phyloP scores from a whole-genome alignment of 2,797 vertebrate genomes.

The Fistularia commersonii region DNA sequence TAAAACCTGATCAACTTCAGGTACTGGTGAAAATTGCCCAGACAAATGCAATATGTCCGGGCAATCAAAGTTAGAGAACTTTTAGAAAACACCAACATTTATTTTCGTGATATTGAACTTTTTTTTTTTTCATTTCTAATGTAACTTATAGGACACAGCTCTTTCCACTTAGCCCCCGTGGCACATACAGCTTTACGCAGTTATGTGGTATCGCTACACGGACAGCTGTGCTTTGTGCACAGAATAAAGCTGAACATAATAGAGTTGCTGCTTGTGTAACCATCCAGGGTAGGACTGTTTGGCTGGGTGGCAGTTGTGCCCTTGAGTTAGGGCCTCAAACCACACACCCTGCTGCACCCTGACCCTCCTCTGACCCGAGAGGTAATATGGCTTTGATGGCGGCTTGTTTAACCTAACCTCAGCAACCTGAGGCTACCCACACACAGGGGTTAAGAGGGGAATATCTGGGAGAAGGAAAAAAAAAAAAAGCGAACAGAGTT shows the following conservation, averaged over 20 bases:
- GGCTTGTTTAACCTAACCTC: conserved; percentile 76
- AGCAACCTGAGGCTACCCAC: conserved; percentile 72
- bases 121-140: not conserved
- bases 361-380: conserved; percentile 69
- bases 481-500: conserved; percentile 16
- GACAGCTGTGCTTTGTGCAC: conserved; percentile 61
- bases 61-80: no score
- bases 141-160: not conserved
- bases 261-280: conserved; percentile 61
- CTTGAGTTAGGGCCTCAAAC: conserved; percentile 66
- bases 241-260: conserved; percentile 53
- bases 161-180: conserved; percentile 30
- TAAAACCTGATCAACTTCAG: no score
- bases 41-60: no score
- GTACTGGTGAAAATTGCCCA: no score
- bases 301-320: conserved; percentile 63
- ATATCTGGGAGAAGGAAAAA: conserved; percentile 34
- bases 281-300: conserved; percentile 47
- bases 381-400: conserved; percentile 73
- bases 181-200: conserved; percentile 36
- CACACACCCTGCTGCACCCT: conserved; percentile 68
- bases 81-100: no score
- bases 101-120: not conserved
- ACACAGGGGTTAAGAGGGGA: conserved; percentile 62
- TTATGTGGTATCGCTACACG: conserved; percentile 45